Evolutionary conservation across 2,113 vertebrate species (phyloP).

Genomic region (Lophotis ruficrista): DNA sequence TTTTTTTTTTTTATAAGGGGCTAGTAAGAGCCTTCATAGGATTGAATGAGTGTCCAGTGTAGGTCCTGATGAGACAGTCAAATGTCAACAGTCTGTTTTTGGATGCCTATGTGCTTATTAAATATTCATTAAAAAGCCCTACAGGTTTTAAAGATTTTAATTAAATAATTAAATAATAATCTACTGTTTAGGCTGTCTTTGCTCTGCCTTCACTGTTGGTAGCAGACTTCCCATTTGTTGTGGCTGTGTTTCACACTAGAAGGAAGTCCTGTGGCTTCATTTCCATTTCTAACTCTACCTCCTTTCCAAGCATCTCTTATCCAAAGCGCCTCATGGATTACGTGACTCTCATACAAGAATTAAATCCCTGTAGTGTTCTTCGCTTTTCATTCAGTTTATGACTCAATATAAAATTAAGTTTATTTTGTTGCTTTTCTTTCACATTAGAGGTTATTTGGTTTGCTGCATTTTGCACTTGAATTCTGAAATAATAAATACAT

Average conservation of each 20-base stretch:
- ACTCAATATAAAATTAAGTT: background rate
- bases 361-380: background rate
- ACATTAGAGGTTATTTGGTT: background rate
- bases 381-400: background rate
- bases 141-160: background rate
- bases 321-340: rapidly evolving
- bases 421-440: background rate
- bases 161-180: background rate
- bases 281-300: background rate
- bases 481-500: background rate
- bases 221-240: background rate
- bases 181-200: background rate
- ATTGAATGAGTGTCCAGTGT: background rate
- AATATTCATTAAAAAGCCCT: background rate
- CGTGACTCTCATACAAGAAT: background rate
- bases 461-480: background rate
- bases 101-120: background rate
- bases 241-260: background rate
- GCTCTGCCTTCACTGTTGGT: background rate
- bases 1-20: background rate
- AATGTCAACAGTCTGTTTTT: background rate
- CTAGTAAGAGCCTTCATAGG: background rate
- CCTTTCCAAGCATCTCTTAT: background rate
- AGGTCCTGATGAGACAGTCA: background rate
- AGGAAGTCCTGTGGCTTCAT: background rate